Conservation (phyloP, 2,797 vertebrate species). For the Tachyglossus aculeatus region DNA sequence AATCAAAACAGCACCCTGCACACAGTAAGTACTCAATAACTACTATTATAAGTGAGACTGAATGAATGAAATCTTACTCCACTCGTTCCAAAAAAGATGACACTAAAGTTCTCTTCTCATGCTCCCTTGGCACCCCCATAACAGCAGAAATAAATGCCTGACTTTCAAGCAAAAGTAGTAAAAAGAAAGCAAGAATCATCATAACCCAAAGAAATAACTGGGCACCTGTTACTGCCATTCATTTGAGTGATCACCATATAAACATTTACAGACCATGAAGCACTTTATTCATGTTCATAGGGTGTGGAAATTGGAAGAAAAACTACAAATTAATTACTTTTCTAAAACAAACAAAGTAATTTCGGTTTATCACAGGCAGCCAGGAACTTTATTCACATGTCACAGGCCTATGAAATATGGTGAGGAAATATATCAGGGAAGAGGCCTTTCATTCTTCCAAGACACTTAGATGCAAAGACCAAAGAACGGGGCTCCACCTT, state of each 20-base stretch:
- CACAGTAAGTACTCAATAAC: no score
- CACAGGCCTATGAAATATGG: conserved; percentile 58
- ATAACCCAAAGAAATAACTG: conserved; percentile 53
- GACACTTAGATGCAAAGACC: conserved; percentile 52
- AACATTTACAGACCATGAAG: conserved; percentile 71
- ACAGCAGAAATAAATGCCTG: background rate
- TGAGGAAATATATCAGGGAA: conserved; percentile 55
- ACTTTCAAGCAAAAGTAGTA: conserved; percentile 47
- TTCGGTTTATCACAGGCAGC: conserved; percentile 62
- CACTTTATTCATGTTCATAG: conserved; percentile 70
- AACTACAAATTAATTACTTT: conserved; percentile 74
- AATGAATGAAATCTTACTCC: no score
- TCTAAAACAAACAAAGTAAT: conserved; percentile 65
- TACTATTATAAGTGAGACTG: no score
- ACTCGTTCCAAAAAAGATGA: no score
- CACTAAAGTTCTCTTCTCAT: background rate
- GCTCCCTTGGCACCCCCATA: background rate
- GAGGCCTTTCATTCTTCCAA: conserved; percentile 10
- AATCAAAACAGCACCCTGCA: no score
- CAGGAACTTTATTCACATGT: conserved; percentile 58
- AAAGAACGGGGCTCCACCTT: conserved; percentile 22
- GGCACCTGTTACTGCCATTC: conserved; percentile 70
- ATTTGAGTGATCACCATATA: conserved; percentile 61
- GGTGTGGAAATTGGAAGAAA: conserved; percentile 74
- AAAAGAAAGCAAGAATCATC: conserved; percentile 38